A percentile compares a stretch with the other conserved stretches of the same genome.
Conservation (phyloP, 2,888 invertebrate species). For the Caenorhabditis auriculariae region DNA sequence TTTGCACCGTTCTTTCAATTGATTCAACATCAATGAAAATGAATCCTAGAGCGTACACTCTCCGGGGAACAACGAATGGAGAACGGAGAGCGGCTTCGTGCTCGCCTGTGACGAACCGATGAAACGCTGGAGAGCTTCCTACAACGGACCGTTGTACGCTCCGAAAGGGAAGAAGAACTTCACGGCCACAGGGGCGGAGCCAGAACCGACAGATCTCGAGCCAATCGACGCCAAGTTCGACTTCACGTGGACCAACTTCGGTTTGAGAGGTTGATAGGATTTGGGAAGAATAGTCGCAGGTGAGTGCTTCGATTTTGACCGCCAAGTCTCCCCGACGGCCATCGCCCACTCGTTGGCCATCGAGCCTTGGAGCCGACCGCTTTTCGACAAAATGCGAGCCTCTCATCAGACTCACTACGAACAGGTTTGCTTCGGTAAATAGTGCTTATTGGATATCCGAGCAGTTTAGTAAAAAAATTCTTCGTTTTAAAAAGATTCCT, state of each 20-base stretch:
- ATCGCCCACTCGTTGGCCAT: conserved; percentile 76
- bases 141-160: conserved; percentile 72
- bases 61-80: conserved; percentile 61
- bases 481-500: too few species aligned
- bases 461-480: too few species aligned
- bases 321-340: conserved; percentile 72
- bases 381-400: conserved; percentile 73
- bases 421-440: too few species aligned
- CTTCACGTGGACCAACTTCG: conserved; percentile 72
- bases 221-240: conserved; percentile 71
- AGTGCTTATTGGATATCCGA: too few species aligned
- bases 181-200: conserved; percentile 24
- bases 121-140: conserved; percentile 76
- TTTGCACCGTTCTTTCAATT: neutral
- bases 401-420: conserved; percentile 83
- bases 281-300: conserved; percentile 25
- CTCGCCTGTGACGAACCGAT: conserved; percentile 75
- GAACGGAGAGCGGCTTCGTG: conserved; percentile 74
- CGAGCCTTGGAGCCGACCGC: conserved; percentile 76
- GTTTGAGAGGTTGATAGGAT: conserved; percentile 42
- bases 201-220: conserved; percentile 9
- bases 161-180: conserved; percentile 18
- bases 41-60: conserved; percentile 33
- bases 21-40: neutral
- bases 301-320: conserved; percentile 76